Base-by-base conservation (phyloP, 2,797 vertebrate species). In the Sylvilagus floridanus region DNA sequence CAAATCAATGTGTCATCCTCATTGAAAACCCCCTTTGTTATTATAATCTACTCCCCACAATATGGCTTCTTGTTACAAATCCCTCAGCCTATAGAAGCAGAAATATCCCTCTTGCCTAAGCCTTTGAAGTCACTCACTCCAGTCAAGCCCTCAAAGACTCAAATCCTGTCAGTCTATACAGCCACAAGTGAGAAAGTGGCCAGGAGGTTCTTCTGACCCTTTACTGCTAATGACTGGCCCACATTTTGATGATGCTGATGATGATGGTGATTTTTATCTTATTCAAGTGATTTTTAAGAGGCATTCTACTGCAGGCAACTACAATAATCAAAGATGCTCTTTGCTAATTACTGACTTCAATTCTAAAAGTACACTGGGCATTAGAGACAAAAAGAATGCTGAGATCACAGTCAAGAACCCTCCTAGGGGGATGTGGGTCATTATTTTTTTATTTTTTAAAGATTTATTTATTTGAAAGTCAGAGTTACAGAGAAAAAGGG, bases 1-100 rank as follows among this genome's bases (percentile, higher is more conserved):
- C 94, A 92, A 88, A 91, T 77, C 96, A 97, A 47, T 92, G 96
- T 96, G 76, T 66, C 95, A 93, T 30, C 47, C n/a, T 95, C 90
- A 94, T 75, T 89, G 54, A 92, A 95, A 93, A 75, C 89, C 86
- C 11, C 52, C 32, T 97, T 96, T 94, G 37, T 95, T 97, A 96
- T 76, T 95, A 79, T 77, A 97, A 84, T 90, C 88, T n/a, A 69
- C 73, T 63, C 62, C 50, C 78, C 88, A 19, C 32, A 62, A 73
- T 90, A 91, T 72, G 26, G 84, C 24, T 83, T 92, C 88, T 93
- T 68, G 37, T 24, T 68, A 93, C 79, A 96, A 96, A 95, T 69
- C 92, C 28, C 28, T 71, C 50, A 90, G 9, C 32, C 79, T 77
- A 86, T 42, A 68, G 85, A 92, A 96, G 72, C 50, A 91, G 90